Conservation (phyloP, 2,113 vertebrate species). For the Mungos mungo region DNA sequence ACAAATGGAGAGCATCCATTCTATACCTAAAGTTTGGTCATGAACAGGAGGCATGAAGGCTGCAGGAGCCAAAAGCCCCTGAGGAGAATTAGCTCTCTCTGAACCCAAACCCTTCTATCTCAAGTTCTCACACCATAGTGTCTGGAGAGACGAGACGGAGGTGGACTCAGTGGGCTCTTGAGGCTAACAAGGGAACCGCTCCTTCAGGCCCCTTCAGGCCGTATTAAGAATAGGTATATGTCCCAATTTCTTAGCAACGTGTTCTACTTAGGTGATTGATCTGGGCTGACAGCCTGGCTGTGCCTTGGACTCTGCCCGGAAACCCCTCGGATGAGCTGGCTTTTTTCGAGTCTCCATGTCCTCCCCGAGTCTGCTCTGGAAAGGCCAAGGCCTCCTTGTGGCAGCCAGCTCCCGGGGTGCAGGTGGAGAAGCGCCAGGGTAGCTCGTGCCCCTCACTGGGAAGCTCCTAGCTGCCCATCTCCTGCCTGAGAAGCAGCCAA, state of each 20-base stretch:
- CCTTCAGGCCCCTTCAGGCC: neutral
- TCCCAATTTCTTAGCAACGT: neutral
- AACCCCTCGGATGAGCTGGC: neutral
- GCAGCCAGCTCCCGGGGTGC: neutral
- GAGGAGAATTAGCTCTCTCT: neutral
- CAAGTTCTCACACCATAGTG: neutral
- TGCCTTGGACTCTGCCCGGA: neutral
- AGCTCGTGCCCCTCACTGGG: neutral
- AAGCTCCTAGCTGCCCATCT: neutral
- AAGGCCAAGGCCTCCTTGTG: neutral
- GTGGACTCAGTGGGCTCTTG: neutral
- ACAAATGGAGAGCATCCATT: neutral
- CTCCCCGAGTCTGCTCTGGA: neutral
- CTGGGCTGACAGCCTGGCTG: neutral
- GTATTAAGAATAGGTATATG: neutral
- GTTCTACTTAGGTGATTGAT: neutral
- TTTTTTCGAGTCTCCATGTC: neutral
- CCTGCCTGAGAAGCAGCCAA: neutral
- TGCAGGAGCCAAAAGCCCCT: neutral
- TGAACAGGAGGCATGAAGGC: neutral
- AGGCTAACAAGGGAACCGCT: neutral
- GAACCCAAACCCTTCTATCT: neutral
- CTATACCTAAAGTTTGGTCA: neutral
- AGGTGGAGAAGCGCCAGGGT: neutral
- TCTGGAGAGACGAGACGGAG: neutral